Conservation (phyloP, 2,797 vertebrate species). For the Myotis pilosus region DNA sequence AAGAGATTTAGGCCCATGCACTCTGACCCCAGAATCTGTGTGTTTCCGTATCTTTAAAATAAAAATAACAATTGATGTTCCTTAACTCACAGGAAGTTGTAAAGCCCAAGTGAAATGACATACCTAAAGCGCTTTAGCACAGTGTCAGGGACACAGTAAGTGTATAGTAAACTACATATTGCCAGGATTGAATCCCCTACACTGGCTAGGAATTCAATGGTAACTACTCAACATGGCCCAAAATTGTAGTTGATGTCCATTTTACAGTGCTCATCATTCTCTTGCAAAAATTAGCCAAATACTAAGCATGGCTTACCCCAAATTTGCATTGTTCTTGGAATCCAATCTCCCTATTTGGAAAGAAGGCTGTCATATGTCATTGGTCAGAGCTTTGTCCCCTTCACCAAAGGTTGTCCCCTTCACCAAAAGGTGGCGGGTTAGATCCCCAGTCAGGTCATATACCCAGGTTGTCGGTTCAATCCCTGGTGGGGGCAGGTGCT, state of each 20-base stretch:
- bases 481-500: neutral
- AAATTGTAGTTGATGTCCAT: neutral
- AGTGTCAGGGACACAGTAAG: neutral
- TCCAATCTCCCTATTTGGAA: neutral
- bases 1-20: neutral
- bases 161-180: neutral
- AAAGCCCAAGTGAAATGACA: neutral
- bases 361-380: neutral
- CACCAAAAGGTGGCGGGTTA: neutral
- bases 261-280: neutral
- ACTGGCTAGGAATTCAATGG: neutral
- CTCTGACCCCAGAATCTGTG: neutral
- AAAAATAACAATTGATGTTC: neutral
- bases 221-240: neutral
- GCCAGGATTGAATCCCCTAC: neutral
- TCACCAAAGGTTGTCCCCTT: neutral
- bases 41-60: slow-evolving; percentile 1
- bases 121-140: neutral
- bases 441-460: neutral
- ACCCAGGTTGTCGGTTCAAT: neutral
- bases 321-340: neutral
- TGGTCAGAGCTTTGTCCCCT: neutral
- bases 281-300: neutral
- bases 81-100: neutral
- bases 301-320: neutral